Evolutionary conservation across 2,888 invertebrate genomes (phyloP).

Genomic region (Rhagium mordax): DNA sequence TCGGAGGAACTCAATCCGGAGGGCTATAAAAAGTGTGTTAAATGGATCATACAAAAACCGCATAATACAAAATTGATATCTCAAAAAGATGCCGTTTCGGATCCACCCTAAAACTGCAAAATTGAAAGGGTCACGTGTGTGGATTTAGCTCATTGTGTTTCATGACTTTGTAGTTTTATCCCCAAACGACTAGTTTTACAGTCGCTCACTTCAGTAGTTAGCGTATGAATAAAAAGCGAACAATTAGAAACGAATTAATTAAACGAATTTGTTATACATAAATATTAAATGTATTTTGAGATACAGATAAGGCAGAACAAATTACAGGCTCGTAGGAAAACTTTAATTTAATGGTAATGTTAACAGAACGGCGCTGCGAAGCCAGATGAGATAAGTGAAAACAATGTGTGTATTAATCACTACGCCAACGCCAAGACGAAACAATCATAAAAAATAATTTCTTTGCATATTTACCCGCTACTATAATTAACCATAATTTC

Average conservation of each 20-base stretch:
- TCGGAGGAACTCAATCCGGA: constrained; percentile 53
- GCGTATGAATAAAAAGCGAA: background rate
- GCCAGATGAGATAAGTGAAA: background rate
- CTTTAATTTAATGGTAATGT: background rate
- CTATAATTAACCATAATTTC: background rate
- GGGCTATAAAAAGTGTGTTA: constrained; percentile 66
- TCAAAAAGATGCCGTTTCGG: constrained; percentile 57
- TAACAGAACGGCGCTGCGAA: background rate
- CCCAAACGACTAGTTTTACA: constrained; percentile 49
- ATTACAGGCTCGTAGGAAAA: constrained; percentile 1
- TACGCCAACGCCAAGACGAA: background rate
- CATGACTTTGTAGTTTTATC: constrained; percentile 68
- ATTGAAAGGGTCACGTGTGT: constrained; percentile 69
- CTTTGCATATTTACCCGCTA: background rate
- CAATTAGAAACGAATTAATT: background rate
- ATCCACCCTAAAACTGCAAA: constrained; percentile 65
- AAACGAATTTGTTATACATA: background rate
- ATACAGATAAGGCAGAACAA: background rate
- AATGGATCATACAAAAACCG: constrained; percentile 68
- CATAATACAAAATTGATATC: constrained; percentile 68
- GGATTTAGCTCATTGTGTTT: constrained; percentile 68
- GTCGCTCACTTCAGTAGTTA: background rate
- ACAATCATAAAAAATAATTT: background rate
- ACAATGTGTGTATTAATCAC: background rate
- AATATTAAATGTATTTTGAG: constrained; percentile 1